Conservation (phyloP, 2,888 invertebrate genomes). For the Buathra laborator region DNA sequence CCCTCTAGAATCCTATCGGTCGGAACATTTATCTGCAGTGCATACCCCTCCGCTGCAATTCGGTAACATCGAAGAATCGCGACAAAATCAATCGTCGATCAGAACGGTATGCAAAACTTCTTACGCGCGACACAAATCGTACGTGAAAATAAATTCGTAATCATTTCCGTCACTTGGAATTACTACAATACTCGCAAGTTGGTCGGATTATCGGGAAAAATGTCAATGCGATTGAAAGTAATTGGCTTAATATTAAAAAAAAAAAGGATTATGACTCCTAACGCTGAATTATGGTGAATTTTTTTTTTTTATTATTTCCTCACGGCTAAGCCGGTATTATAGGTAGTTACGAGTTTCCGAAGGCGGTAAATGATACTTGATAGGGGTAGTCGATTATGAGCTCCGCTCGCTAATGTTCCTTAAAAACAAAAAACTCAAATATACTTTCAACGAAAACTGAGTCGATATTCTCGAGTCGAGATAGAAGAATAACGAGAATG, state of each 20-base stretch:
- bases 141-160: background rate
- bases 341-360: too few relatives aligned
- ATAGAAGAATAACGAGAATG: conserved; percentile 11
- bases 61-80: background rate
- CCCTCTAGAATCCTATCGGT: conserved; percentile 18
- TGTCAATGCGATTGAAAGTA: background rate
- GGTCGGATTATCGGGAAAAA: background rate
- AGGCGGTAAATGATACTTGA: too few relatives aligned
- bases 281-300: background rate
- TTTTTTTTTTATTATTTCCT: background rate
- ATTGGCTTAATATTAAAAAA: background rate
- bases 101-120: conserved; percentile 17
- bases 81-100: conserved; percentile 25
- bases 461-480: conserved; percentile 15
- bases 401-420: background rate
- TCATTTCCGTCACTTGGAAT: background rate
- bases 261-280: too few relatives aligned
- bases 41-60: conserved; percentile 10
- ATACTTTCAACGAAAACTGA: conserved; percentile 6
- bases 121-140: conserved; percentile 14
- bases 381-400: too few relatives aligned
- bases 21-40: conserved; percentile 53
- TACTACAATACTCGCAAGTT: background rate
- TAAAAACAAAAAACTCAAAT: too few relatives aligned
- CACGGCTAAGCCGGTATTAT: background rate